A percentile compares a stretch with the other conserved stretches of the same genome.
These are phyloP conservation scores for Seira ritae DNA, from an alignment of 2,888 invertebrate species.

Conservation along the genomic window DNA sequence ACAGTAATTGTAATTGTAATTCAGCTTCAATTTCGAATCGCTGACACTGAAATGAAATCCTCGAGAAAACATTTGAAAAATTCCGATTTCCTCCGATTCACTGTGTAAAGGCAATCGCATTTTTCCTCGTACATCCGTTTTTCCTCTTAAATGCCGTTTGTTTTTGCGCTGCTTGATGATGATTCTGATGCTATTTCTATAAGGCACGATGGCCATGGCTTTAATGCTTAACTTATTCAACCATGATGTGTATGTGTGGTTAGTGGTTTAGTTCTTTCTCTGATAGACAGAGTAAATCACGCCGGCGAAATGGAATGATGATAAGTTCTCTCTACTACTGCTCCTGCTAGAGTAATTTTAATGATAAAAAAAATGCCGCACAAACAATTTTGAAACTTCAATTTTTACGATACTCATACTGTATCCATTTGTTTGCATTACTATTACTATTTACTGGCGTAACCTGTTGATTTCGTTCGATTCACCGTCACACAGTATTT, in stretches of 20 bases:
- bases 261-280: constrained; percentile 38
- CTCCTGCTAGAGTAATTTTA: constrained; percentile 23
- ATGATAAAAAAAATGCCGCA: constrained; percentile 47
- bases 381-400: constrained; percentile 18
- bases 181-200: neutral
- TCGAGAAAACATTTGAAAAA: constrained; percentile 25
- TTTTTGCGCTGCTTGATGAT: neutral
- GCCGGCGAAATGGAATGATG: constrained; percentile 29
- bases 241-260: constrained; percentile 43
- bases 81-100: constrained; percentile 25
- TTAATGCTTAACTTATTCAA: constrained; percentile 47
- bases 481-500: no score
- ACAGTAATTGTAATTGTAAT: no score
- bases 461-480: constrained; percentile 16
- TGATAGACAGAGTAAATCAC: constrained; percentile 43
- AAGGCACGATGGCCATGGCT: neutral
- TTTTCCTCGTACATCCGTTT: neutral
- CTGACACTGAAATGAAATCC: neutral
- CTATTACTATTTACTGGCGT: constrained; percentile 12
- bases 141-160: constrained; percentile 16
- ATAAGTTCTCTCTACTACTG: constrained; percentile 16
- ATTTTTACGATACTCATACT: constrained; percentile 23
- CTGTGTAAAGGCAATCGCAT: neutral
- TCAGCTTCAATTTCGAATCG: no score
- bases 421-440: constrained; percentile 20